Conservation (phyloP, 2,888 invertebrate species). For the Allygus modestus region DNA sequence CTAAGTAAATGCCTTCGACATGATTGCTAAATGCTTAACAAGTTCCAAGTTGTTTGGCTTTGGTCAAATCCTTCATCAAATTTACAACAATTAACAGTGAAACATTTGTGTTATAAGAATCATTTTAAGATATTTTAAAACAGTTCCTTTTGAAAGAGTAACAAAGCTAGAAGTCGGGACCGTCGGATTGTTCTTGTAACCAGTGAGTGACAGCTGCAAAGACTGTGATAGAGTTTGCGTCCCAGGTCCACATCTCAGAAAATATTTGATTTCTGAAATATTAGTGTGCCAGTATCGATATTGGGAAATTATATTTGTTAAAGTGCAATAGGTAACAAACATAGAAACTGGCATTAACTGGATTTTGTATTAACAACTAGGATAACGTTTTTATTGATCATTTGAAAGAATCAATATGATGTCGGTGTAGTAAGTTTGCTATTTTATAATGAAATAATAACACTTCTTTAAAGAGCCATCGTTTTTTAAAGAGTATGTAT, state of each 20-base stretch:
- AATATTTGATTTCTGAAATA: neutral
- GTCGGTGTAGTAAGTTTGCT: neutral
- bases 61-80: too few relatives aligned
- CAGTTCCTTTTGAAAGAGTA: conserved; percentile 17
- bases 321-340: conserved; percentile 22
- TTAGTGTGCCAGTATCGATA: conserved; percentile 2
- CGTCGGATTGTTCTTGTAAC: conserved; percentile 33
- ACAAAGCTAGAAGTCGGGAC: conserved; percentile 45
- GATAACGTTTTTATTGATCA: neutral
- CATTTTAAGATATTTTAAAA: neutral
- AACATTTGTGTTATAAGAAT: neutral
- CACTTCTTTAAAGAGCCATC: too few relatives aligned
- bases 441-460: too few relatives aligned
- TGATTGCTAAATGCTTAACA: too few relatives aligned
- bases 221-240: conserved; percentile 54
- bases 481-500: too few relatives aligned
- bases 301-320: neutral
- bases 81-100: too few relatives aligned
- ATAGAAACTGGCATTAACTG: neutral
- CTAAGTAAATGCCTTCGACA: too few relatives aligned
- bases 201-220: conserved; percentile 38
- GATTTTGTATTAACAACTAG: neutral
- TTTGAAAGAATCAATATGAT: neutral
- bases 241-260: conserved; percentile 25
- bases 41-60: too few relatives aligned